Conservation (phyloP, 2,113 vertebrate genomes). For the Upupa epops region DNA sequence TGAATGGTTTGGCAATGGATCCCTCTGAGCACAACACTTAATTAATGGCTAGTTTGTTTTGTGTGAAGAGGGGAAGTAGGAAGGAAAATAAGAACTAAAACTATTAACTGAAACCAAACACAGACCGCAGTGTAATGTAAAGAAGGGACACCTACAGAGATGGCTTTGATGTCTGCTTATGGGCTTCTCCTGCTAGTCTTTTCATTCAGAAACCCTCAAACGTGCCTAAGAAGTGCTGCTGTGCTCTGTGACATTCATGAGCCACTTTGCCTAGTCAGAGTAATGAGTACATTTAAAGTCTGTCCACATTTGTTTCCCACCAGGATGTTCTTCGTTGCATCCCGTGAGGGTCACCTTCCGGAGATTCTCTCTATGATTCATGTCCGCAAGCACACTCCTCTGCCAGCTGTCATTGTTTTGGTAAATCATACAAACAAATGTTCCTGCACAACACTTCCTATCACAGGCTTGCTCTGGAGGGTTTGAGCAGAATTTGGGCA, state of each 20-base stretch:
- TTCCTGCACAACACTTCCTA: slow-evolving; percentile 21
- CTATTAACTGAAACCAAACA: not conserved
- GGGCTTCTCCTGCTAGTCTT: not conserved
- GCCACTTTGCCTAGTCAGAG: slow-evolving; percentile 23
- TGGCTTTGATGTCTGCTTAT: not conserved
- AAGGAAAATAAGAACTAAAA: not conserved
- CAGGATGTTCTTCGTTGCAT: slow-evolving; percentile 95
- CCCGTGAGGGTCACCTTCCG: slow-evolving; percentile 96
- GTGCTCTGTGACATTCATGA: slow-evolving; percentile 43
- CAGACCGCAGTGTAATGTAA: not conserved
- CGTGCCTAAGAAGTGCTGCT: not conserved
- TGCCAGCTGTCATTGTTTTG: slow-evolving; percentile 93
- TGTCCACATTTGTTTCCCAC: slow-evolving; percentile 71
- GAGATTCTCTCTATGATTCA: slow-evolving; percentile 98
- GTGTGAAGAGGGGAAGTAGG: not conserved
- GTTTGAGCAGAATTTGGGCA: slow-evolving; percentile 7
- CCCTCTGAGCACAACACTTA: not conserved
- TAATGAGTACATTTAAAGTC: slow-evolving; percentile 65
- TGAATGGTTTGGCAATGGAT: not conserved
- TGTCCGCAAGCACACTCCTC: slow-evolving; percentile 91
- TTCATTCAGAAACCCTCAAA: not conserved
- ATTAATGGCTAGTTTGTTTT: not conserved
- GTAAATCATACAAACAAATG: slow-evolving; percentile 81
- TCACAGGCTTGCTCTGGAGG: slow-evolving; percentile 11
- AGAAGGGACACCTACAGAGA: not conserved